Evolutionary conservation across 2,113 vertebrate genomes (phyloP).

Genomic region (Aix galericulata): DNA sequence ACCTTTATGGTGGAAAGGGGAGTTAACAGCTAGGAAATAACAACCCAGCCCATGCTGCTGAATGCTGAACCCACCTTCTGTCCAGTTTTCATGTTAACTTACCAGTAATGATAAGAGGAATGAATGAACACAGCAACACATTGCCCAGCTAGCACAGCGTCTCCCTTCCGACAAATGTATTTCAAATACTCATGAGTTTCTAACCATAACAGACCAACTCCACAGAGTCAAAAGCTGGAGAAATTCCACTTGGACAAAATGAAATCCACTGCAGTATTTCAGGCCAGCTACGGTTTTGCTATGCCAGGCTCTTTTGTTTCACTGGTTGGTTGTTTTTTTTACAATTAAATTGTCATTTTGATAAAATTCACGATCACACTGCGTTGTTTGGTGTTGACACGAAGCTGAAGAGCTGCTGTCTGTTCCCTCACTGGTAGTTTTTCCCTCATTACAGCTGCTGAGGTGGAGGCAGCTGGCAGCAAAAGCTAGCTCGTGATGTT

Average conservation of each 20-base stretch:
- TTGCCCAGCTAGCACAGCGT: too few relatives aligned
- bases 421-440: not conserved
- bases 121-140: not conserved
- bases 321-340: not conserved
- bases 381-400: not conserved
- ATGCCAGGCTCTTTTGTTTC: accelerated
- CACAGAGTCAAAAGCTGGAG: not conserved
- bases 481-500: not conserved
- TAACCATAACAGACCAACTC: too few relatives aligned
- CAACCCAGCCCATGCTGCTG: accelerated
- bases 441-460: not conserved
- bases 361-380: accelerated
- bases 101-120: not conserved
- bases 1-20: not conserved
- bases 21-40: not conserved
- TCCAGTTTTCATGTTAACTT: not conserved
- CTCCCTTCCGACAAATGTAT: not conserved
- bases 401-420: not conserved
- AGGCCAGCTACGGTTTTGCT: not conserved
- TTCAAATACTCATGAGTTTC: not conserved
- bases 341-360: not conserved
- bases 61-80: not conserved
- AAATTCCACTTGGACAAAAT: not conserved
- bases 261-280: not conserved
- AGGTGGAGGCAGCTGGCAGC: not conserved